Percentiles rank a stretch among this genome's conserved stretches.
Conservation (phyloP, 2,888 invertebrate genomes). For the Mesorhabditis spiculigera region DNA sequence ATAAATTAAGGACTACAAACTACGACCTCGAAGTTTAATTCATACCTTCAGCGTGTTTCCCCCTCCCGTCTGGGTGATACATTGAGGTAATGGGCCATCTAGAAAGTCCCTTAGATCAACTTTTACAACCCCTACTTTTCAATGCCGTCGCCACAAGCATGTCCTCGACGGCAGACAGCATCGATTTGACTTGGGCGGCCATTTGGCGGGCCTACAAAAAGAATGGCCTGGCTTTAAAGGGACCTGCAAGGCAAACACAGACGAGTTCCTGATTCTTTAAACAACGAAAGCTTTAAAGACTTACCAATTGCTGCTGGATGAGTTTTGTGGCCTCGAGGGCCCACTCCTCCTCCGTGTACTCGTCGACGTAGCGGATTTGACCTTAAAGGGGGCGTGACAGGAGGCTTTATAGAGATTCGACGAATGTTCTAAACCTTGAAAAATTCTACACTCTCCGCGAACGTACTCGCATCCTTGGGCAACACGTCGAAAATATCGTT, state of each 20-base stretch:
- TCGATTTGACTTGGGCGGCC: constrained; percentile 27
- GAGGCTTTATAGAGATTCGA: too few relatives aligned
- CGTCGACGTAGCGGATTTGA: constrained; percentile 43
- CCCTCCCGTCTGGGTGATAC: not conserved
- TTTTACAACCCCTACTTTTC: constrained; percentile 9
- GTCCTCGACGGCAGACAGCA: constrained; percentile 27
- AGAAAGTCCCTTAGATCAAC: not conserved
- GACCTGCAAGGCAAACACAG: too few relatives aligned
- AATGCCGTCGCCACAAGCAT: constrained; percentile 26
- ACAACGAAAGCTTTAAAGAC: too few relatives aligned
- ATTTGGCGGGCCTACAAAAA: constrained; percentile 19
- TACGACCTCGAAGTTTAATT: not conserved
- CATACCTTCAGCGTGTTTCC: not conserved
- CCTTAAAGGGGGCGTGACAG: constrained; percentile 11
- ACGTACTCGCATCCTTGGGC: constrained; percentile 24
- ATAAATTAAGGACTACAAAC: too few relatives aligned
- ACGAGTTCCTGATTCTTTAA: too few relatives aligned
- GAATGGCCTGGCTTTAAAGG: not conserved
- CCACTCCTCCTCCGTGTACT: constrained; percentile 42
- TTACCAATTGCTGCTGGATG: constrained; percentile 32
- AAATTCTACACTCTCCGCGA: not conserved
- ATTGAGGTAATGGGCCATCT: not conserved
- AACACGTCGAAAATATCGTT: constrained; percentile 36
- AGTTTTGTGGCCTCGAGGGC: constrained; percentile 38
- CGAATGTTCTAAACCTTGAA: too few relatives aligned